phyloP scores from a whole-genome alignment of 92 coral and sea anemone species.

The Phenganax stokvisi region DNA sequence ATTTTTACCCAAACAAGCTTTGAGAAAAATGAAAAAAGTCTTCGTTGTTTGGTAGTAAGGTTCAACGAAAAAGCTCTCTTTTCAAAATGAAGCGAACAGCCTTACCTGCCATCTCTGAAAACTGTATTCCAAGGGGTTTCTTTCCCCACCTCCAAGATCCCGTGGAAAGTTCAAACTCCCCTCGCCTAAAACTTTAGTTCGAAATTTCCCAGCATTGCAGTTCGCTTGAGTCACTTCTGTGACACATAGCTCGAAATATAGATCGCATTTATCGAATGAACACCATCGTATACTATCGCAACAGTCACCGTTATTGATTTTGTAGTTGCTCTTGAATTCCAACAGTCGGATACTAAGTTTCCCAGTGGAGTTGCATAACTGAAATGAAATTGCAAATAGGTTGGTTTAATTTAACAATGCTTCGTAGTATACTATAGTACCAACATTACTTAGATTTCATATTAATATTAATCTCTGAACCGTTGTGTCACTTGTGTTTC shows the following conservation, averaged over 20 bases:
- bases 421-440: not conserved
- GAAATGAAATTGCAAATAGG: not conserved
- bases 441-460: no score
- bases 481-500: no score
- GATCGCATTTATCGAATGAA: slow-evolving; percentile 56
- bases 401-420: no score
- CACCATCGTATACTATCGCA: slow-evolving; percentile 64
- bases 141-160: slow-evolving; percentile 59
- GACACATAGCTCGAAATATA: slow-evolving; percentile 74
- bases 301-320: slow-evolving; percentile 67
- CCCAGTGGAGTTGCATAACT: slow-evolving; percentile 55
- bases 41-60: no score
- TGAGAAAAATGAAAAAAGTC: no score
- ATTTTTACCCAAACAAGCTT: no score
- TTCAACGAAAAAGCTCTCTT: no score
- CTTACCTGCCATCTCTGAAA: slow-evolving; percentile 82
- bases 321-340: slow-evolving; percentile 54
- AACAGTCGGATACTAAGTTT: slow-evolving; percentile 55
- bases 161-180: slow-evolving; percentile 59
- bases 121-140: slow-evolving; percentile 62
- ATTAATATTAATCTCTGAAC: no score
- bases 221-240: slow-evolving; percentile 47
- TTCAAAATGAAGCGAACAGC: not conserved
- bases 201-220: slow-evolving; percentile 59
- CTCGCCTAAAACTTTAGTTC: slow-evolving; percentile 63